These are phyloP conservation scores for Enhydra lutris DNA, from an alignment of 2,113 vertebrate species.

Conservation along the genomic window DNA sequence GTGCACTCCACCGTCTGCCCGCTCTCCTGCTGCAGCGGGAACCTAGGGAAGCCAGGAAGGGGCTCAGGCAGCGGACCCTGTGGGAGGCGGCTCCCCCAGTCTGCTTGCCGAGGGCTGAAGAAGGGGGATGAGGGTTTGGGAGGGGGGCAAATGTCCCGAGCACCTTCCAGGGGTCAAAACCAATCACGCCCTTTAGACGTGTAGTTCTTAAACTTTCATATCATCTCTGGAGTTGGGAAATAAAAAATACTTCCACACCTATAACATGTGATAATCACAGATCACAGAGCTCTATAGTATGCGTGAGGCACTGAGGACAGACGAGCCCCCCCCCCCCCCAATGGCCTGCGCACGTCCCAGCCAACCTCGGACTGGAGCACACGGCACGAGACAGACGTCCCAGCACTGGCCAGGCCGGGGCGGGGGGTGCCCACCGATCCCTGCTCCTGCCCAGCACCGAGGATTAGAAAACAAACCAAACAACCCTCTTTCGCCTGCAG, in stretches of 20 bases:
- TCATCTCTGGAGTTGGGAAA: too few species aligned
- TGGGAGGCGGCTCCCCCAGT: fast-evolving
- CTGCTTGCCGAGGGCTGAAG: background rate
- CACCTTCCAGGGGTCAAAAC: background rate
- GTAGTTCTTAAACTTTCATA: too few species aligned
- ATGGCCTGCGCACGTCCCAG: fast-evolving
- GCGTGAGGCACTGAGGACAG: fast-evolving
- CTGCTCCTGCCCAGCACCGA: background rate
- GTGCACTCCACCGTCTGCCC: slow-evolving; percentile 99
- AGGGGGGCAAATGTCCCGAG: background rate
- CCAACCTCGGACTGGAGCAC: fast-evolving
- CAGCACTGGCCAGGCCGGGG: background rate
- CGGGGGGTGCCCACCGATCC: fast-evolving
- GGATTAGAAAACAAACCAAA: background rate
- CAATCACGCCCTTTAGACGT: background rate
- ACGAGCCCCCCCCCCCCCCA: fast-evolving
- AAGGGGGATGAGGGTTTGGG: fast-evolving
- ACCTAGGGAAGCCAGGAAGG: slow-evolving; percentile 78
- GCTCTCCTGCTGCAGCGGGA: slow-evolving; percentile 97
- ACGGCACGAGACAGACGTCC: background rate
- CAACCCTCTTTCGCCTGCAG: fast-evolving
- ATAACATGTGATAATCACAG: fast-evolving
- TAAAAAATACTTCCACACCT: fast-evolving
- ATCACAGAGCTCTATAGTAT: fast-evolving
- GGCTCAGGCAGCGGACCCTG: background rate